Base-by-base conservation (phyloP, 30 jellyfish, hydroid and myxozoan species). In the Haliclystus octoradiatus region DNA sequence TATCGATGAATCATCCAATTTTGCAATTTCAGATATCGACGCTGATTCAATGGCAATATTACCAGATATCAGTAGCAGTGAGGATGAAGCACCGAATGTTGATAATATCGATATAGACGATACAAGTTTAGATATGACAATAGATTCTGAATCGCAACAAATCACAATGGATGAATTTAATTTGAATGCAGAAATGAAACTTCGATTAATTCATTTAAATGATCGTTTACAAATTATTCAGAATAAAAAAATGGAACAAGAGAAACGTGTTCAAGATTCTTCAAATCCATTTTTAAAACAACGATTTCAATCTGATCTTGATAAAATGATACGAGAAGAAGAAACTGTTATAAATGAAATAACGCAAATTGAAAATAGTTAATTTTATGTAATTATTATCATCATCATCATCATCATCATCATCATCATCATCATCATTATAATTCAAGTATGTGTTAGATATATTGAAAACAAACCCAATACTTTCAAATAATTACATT, bases 11-110 rank as follows among this genome's bases (percentile, higher is more conserved):
- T 70, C 77, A 49, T 28, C 80, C 73, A 82, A 73, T 49, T 69
- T 52, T 60, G 83, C 74, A 2, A 77, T 75, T 14, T 82, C 94
- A 49, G 93, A 76, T n/a, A 35, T 31, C 15, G 50, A 76, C 15
- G 94, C 72, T 19, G 94, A 66, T 0, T 71, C 63, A 28, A 74
- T 65, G 62, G 93, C 93, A 1, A 89, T 89, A 26, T 66, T 89
- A 50, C 98, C 98, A 49, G 98, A 89, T 35, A 81, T 89, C 33
- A 81, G 95, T 62, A 89, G 98, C 63, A 89, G 98, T 53, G 98
- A 88, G 62, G 97, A 81, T 30, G 98, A 89, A 46, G 57, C 57
- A 40, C 14, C 19, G 57, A 9, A 5, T 5, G 84, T 69, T 61
- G 93, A 76, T 64, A 68, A 63, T 71, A 66, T 60, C 14, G 81